Percentiles rank a stretch among this genome's conserved stretches.
Evolutionary conservation across 2,888 invertebrate species (phyloP).

Genomic region (Erynnis tages): DNA sequence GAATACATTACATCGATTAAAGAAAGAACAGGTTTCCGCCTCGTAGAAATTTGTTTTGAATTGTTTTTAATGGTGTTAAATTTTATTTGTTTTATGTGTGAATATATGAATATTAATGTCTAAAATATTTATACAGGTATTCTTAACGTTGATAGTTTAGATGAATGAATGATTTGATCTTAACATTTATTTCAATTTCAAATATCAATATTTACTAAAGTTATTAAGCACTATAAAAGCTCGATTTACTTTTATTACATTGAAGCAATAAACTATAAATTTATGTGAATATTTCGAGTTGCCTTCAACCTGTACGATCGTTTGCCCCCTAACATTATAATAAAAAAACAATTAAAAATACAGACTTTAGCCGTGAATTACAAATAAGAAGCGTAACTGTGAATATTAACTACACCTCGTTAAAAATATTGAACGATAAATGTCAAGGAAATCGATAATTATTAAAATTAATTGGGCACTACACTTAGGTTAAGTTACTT

Average conservation of each 20-base stretch:
- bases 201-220: background rate
- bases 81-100: slow-evolving; percentile 3
- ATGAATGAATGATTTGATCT: background rate
- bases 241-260: background rate
- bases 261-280: background rate
- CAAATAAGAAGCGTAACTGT: slow-evolving; percentile 2
- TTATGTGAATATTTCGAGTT: background rate
- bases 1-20: slow-evolving; percentile 60
- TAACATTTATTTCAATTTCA: too few relatives aligned
- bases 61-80: slow-evolving; percentile 18
- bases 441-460: slow-evolving; percentile 50
- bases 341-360: background rate
- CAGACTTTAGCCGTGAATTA: slow-evolving; percentile 18
- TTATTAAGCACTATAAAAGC: background rate
- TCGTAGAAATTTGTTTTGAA: slow-evolving; percentile 53
- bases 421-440: slow-evolving; percentile 39
- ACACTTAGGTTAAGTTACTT: slow-evolving; percentile 3
- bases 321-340: slow-evolving; percentile 15
- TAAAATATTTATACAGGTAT: too few relatives aligned
- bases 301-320: background rate
- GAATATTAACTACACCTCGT: background rate
- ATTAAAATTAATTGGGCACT: slow-evolving; percentile 24
- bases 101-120: too few relatives aligned
- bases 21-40: slow-evolving; percentile 48
- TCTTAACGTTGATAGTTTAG: too few relatives aligned